Evolutionary conservation across 2,113 vertebrate species (phyloP), one percentile per base, ranked within the genome.

Genomic region (Corythornis vintsioides): DNA sequence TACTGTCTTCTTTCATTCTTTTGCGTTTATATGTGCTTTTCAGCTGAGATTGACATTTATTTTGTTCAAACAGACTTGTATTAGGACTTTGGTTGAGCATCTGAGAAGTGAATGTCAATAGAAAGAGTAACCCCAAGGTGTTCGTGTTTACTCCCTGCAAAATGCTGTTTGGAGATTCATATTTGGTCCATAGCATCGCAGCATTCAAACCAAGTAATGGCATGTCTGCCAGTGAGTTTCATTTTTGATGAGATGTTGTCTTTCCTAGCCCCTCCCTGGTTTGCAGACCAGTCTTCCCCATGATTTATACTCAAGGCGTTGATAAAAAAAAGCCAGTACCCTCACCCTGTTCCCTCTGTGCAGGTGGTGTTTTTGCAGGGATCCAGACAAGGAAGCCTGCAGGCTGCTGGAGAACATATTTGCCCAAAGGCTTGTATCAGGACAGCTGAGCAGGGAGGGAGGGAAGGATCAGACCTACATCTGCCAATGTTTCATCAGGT

Each of bases 141-240:
- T 40, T 61, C 35, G 4, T 65, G 3, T 61, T 79, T 42, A 35
- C 15, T 71, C 22, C 15, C 15, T 77, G 61, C 31, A 66, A 83
- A 77, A n/a, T 6, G 29, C 8, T 53, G 17, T 40, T 60, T 48
- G 15, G 65, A 67, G 50, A 21, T 45, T 38, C 22, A 22, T 2
- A 0, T 38, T 45, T 45, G 7, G 11, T n/a, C 47, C 7, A 1
- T 43, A 63, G 43, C 19, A 16, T 29, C 26, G 55, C 1, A 0
- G 19, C 20, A 10, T 29, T 4, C 19, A 33, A 63, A 63, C 11
- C 20, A 24, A 48, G 25, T 42, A 19, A 59, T 53, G 72, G 33
- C 48, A 55, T 21, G 28, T 43, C 55, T 70, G 50, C 43, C 19
- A 20, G 4, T 16, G n/a, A 81, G 31, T n/a, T 47, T 80, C 48